Percentiles rank a stretch among this genome's conserved stretches.
These are phyloP conservation scores for Emys orbicularis DNA, from an alignment of 2,797 vertebrate genomes.

Conservation along the genomic window DNA sequence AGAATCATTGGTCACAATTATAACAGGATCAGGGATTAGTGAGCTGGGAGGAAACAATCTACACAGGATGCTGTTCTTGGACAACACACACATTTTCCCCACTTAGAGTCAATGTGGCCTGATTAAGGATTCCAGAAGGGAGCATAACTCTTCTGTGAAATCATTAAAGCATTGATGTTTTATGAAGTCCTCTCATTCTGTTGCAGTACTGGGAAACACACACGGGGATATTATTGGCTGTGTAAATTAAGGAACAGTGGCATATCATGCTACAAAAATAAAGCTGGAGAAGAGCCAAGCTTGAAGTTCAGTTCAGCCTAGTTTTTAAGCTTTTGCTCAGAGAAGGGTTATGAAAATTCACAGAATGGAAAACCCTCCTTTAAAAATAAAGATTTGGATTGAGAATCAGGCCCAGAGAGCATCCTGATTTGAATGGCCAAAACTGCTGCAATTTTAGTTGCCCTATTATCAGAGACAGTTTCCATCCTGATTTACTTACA, in stretches of 20 bases:
- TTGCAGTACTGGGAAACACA: background rate
- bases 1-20: constrained; percentile 29
- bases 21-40: background rate
- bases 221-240: background rate
- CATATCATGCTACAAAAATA: background rate
- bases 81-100: background rate
- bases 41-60: background rate
- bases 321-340: background rate
- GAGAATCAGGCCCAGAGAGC: background rate
- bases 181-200: background rate
- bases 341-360: background rate
- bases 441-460: background rate
- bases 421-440: background rate
- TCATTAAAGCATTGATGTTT: background rate
- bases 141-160: background rate
- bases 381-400: background rate
- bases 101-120: background rate
- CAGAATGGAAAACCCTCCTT: background rate
- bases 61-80: background rate
- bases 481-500: too few relatives aligned
- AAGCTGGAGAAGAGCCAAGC: background rate
- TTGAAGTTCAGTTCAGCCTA: background rate
- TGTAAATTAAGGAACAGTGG: constrained; percentile 4
- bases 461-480: background rate
- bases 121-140: background rate